Evolutionary conservation across 2,113 vertebrate species (phyloP).

Genomic region (Tonatia bakeri): DNA sequence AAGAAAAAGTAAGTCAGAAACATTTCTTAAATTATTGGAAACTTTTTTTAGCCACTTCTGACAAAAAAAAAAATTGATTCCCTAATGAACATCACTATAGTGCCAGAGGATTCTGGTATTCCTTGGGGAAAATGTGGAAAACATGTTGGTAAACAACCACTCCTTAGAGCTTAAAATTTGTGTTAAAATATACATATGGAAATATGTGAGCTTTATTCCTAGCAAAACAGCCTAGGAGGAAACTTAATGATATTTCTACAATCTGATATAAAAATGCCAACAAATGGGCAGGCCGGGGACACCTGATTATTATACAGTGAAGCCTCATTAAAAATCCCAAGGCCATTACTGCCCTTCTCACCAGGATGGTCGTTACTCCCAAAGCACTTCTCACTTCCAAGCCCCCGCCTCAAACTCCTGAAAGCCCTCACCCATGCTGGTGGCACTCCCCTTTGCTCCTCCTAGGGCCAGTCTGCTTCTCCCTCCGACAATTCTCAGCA

Average conservation of each 20-base stretch:
- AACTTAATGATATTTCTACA: neutral
- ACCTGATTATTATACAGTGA: neutral
- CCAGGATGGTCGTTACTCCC: no score
- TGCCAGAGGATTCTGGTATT: neutral
- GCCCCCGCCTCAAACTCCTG: rapidly evolving
- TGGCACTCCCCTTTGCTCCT: neutral
- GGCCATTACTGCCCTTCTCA: rapidly evolving
- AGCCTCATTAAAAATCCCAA: neutral
- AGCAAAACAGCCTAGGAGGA: neutral
- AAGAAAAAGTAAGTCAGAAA: conserved; percentile 34
- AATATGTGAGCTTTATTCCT: neutral
- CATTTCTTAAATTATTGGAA: conserved; percentile 41
- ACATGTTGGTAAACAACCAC: neutral
- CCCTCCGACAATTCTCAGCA: neutral
- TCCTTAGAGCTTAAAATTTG: neutral
- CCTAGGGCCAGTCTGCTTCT: neutral
- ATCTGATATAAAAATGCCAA: neutral
- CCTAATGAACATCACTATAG: neutral
- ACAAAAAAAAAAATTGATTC: neutral
- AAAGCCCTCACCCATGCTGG: neutral
- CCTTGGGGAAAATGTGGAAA: neutral
- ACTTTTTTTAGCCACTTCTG: neutral
- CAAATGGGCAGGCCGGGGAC: neutral
- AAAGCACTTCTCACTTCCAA: neutral
- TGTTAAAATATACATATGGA: neutral